Percentiles rank a stretch among this genome's conserved stretches.
phyloP scores from a whole-genome alignment of 1,140 invertebrate genomes.

The Drosophila lacteicornis region DNA sequence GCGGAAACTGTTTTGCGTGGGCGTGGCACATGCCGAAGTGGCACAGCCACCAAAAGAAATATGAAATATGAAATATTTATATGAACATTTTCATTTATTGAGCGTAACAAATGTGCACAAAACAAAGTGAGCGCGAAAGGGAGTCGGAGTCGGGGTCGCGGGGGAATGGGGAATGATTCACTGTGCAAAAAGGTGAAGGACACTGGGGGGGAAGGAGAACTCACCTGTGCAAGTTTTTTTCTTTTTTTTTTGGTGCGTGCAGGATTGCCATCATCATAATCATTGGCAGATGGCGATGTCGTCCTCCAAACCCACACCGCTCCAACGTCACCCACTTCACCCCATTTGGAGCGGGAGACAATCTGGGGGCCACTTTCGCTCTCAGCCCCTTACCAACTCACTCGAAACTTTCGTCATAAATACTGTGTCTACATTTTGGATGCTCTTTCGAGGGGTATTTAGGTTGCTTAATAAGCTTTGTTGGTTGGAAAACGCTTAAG shows the following conservation, averaged over 20 bases:
- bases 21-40: constrained; percentile 37
- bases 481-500: background rate
- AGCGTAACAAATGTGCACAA: constrained; percentile 81
- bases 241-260: constrained; percentile 57
- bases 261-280: constrained; percentile 78
- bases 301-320: background rate
- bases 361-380: constrained; percentile 14
- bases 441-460: constrained; percentile 10
- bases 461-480: background rate
- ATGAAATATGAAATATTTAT: constrained; percentile 84
- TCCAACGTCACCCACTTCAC: constrained; percentile 1
- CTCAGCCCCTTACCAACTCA: constrained; percentile 6
- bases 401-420: constrained; percentile 76
- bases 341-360: constrained; percentile 16
- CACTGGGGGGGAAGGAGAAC: constrained; percentile 5
- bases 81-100: constrained; percentile 83
- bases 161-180: constrained; percentile 14
- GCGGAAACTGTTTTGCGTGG: constrained; percentile 68
- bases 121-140: constrained; percentile 33
- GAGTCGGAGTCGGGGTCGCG: background rate
- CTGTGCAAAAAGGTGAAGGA: constrained; percentile 58
- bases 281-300: constrained; percentile 56
- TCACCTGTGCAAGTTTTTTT: constrained; percentile 39
- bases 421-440: constrained; percentile 30
- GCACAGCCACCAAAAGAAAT: constrained; percentile 48